Evolutionary conservation across 1,140 invertebrate species (phyloP), one percentile per base, ranked within the genome.

Genomic region (Pomacea maculata): DNA sequence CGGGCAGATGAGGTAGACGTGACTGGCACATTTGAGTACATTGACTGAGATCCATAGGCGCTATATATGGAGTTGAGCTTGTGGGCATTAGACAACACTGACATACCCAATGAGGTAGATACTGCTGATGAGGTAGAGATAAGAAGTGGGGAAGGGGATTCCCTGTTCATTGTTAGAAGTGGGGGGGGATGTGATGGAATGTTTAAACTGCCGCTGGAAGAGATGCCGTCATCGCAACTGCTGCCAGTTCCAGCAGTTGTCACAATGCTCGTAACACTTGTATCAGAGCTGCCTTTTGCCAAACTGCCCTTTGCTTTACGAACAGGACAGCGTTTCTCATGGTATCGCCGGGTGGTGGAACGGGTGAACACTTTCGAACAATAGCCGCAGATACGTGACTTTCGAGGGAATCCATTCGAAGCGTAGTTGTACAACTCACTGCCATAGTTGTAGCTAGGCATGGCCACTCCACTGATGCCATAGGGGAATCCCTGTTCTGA

Each of bases 331-430:
- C 88, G 85, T 71, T 86, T 88, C 80, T 90, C 89, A 81, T 90
- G 89, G 79, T 90, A 90, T 17, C 89, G 85, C 75, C 89, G 82
- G 6, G 89, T 90, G 73, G 89, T 90, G 19, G 89, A 90, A 14
- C 89, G 84, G 9, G 89, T 90, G 79, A 90, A 90, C 19, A 89
- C 87, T 83, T 90, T 90, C 63, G 85, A 83, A 80, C 89, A 90
- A 73, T 87, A 90, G 75, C 83, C 86, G 82, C 89, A 90, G 52
- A 88, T 88, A 15, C 89, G 80, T 45, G 89, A 90, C 80, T 90
- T 90, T 68, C 89, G 83, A 34, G 88, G 88, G 78, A 89, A 89
- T 55, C 88, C 88, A 75, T 89, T 89, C 80, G 85, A 85, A 12
- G 86, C 87, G 82, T 88, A 89, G 79, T 87, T 87, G 82, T 89